Evolutionary conservation across 2,888 invertebrate genomes (phyloP), one percentile per base, ranked within the genome.

Genomic region (Hydropsyche betteni): DNA sequence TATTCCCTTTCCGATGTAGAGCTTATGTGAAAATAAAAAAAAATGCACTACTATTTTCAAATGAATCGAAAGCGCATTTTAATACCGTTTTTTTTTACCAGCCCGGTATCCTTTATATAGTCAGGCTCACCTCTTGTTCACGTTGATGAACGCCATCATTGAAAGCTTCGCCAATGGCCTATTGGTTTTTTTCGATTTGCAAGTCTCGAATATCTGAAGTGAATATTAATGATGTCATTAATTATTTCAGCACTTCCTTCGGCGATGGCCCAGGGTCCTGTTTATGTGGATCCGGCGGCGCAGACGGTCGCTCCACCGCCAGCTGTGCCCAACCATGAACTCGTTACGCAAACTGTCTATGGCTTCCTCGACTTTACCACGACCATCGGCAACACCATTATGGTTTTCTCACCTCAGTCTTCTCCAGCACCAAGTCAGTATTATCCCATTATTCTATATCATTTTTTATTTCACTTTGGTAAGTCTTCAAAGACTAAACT

Each of bases 341-440:
- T 91, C 80, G 87, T 93, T 79, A 97, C 96, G 24, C 96, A 96
- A 86, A 97, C 96, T 0, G 96, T 97, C 69, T 96, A 96, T 82
- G 97, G 97, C 74, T 97, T 97, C 85, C 87, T 96, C 80, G 96
- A 97, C 85, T 97, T 97, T 84, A 95, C 96, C 72, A 97, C 97
- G 0, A 96, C 96, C 4, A 95, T 97, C 81, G 96, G 95, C 78
- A 95, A 96, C 84, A 97, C 97, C 12, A 93, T 97, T 73, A 97
- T 97, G 95, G 93, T 97, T 51, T 97, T 97, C 85, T 96, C 96
- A 0, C 97, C 97, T 0, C 93, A 95, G 81, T 95, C 94, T 81
- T 91, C 91, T 34, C 91, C 93, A 33, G 85, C 90, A 83, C 88
- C 91, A 87, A 92, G 93, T 92, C 84, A 83, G 80, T 81, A 80